Evolutionary conservation across 2,888 invertebrate species (phyloP), one percentile per base, ranked within the genome.

Genomic region (Ophonus ardosiacus): DNA sequence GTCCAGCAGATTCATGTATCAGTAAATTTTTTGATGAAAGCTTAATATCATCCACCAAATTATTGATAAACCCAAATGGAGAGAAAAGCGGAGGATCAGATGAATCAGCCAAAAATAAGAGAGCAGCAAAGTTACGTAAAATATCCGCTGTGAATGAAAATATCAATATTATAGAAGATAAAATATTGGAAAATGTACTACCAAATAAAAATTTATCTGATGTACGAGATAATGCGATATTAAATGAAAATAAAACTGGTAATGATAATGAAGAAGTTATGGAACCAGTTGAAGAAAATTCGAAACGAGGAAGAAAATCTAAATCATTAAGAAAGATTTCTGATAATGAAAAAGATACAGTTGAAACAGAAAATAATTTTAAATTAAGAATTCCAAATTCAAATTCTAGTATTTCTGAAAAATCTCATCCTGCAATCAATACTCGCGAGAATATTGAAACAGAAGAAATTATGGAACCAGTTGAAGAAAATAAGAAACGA

Each of bases 11-110:
- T 40, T 76, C 76, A 21, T 38, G 31, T 7, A 24, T 59, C 7
- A 83, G 83, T 61, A 56, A 83, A 15, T 83, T 74, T 31, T 83
- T 76, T 59, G 83, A 83, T 13, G 74, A 68, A 13, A 83, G 83
- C 59, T 21, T 83, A 38, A 83, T 83, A 76, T 83, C 83, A 10
- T 83, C 83, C 5, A 83, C 83, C 5, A 83, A 76, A 76, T 43
- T 76, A 61, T 21, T 74, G 43, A 81, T 65, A 40, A 65, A 81
- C 43, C 51, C 61, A 18, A 83, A 78, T 57, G 78, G 56, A 78
- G 17, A 76, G 7, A 76, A 68, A 68, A 18, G 43, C n/a, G 18
- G 38, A 15, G 68, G 40, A 38, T 68, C 68, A 17, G 68, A 68
- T 7, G 40, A 31, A 68, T 68, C 43, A 13, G 17, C 6, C 0